phyloP scores from a whole-genome alignment of 2,113 vertebrate species.

The Arenaria interpres region DNA sequence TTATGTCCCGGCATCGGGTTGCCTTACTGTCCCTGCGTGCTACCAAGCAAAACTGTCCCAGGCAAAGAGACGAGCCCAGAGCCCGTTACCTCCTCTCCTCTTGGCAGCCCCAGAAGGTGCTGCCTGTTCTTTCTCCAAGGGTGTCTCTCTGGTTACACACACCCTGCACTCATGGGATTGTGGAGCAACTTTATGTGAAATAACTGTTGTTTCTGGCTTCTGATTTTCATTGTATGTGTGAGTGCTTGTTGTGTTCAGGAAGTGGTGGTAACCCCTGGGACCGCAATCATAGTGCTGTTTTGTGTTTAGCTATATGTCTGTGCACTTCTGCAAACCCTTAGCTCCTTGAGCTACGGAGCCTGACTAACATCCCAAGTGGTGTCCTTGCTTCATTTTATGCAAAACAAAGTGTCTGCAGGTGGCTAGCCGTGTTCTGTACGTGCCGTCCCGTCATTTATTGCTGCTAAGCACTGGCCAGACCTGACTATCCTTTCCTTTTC shows the following conservation, averaged over 20 bases:
- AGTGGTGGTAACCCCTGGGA: conserved; percentile 33
- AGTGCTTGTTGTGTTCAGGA: conserved; percentile 31
- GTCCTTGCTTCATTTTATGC: not conserved
- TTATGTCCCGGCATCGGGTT: not conserved
- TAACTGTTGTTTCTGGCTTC: conserved; percentile 40
- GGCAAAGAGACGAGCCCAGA: not conserved
- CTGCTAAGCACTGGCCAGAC: not conserved
- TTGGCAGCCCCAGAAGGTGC: accelerated
- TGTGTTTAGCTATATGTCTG: not conserved
- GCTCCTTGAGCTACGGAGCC: not conserved
- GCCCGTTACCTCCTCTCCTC: not conserved
- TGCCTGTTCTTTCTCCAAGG: not conserved
- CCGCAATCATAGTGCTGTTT: conserved; percentile 1
- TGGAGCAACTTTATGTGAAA: conserved; percentile 4
- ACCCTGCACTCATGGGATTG: not conserved
- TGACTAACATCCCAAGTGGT: not conserved
- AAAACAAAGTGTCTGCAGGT: not conserved
- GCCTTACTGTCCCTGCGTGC: not conserved
- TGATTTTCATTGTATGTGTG: conserved; percentile 20
- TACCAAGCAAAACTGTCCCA: not conserved
- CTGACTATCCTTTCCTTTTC: not conserved
- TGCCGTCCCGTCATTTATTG: not conserved
- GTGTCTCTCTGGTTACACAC: not conserved
- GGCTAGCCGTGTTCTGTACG: not conserved
- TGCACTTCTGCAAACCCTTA: conserved; percentile 10